Evolutionary conservation across 2,797 vertebrate genomes (phyloP), one percentile per base, ranked within the genome.

Genomic region (Steatocranus sp.): DNA sequence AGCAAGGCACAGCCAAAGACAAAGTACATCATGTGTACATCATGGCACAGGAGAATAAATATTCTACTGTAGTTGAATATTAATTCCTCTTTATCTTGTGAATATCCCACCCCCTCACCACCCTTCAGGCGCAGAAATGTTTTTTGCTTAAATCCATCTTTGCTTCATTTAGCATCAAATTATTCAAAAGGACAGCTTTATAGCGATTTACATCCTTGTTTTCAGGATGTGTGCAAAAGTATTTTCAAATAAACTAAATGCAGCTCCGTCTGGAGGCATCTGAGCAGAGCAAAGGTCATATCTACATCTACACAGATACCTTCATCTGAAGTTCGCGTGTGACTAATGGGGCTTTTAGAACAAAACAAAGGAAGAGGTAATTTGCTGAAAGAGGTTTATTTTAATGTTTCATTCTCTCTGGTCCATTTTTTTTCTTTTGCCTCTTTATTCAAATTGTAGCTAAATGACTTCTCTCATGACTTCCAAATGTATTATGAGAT

Each of bases 401-500:
- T 83, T 61, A 85, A 79, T 61, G 70, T 78, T 46, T 58, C 75
- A 36, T 56, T 76, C 85, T 84, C 51, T 30, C 8, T 38, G 41
- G 11, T 54, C 15, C 75, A 30, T 54, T 70, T 43, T 76, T 30
- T 32, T 38, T 32, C 43, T 66, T 36, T 25, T 11, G n/a, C 12
- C 66, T 86, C 54, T 74, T 68, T 83, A 68, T 82, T 88, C 73
- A 86, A 83, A 87, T 78, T 61, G 48, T 27, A 76, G 11, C 68
- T 86, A 85, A 87, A 86, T 80, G 66, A 68, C 70, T 66, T 80
- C 79, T 88, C 78, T 50, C 49, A 27, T 84, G 84, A 87, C 87
- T 89, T 91, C 53, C 70, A 75, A 63, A 85, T 78, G 68, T 66
- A 68, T 79, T 48, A 25, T 34, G 73, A 84, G 17, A 79, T 78